A percentile compares a stretch with the other conserved stretches of the same genome.
These are phyloP conservation scores for Alcedo quadribrachys DNA, from an alignment of 2,797 vertebrate species.

Conservation along the genomic window DNA sequence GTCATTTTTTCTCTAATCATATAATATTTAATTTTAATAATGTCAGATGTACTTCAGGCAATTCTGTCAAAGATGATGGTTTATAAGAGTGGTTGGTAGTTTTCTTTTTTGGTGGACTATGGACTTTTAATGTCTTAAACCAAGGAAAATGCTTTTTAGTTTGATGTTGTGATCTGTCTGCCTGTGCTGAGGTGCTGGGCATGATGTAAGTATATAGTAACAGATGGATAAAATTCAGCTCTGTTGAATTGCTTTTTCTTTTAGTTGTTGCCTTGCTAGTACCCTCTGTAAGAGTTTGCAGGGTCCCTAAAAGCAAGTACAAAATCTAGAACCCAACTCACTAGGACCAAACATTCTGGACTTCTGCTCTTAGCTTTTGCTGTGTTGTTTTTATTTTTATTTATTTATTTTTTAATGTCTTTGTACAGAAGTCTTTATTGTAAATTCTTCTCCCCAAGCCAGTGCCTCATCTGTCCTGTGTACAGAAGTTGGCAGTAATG, in stretches of 20 bases:
- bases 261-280: neutral
- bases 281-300: neutral
- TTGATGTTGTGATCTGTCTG: neutral
- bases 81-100: neutral
- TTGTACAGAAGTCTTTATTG: neutral
- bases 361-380: neutral
- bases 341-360: neutral
- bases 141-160: neutral
- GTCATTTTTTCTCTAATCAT: neutral
- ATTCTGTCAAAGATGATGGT: neutral
- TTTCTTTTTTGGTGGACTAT: neutral
- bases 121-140: neutral
- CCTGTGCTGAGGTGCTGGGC: neutral
- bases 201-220: neutral
- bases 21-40: neutral
- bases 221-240: neutral
- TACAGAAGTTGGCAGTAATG: neutral
- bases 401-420: neutral
- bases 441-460: neutral
- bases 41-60: neutral
- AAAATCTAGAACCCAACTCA: neutral
- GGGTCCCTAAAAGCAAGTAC: neutral
- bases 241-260: neutral
- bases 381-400: neutral
- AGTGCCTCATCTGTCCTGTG: neutral